Evolutionary conservation across 2,113 vertebrate species (phyloP).

Genomic region (Upupa epops): DNA sequence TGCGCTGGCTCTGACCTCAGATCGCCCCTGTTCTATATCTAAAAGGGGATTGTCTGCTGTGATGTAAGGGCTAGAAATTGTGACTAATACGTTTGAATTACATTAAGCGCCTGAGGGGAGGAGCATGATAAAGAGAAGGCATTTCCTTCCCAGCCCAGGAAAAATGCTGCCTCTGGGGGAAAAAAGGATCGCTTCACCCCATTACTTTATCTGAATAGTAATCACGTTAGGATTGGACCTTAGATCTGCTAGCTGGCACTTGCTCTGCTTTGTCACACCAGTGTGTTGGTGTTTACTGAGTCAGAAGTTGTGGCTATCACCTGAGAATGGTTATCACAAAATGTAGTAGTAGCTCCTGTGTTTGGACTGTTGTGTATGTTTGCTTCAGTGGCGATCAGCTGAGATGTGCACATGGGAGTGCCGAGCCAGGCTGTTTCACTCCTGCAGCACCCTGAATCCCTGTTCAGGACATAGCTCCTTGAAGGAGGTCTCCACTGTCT

Average conservation of each 20-base stretch:
- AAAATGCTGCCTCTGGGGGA: background rate
- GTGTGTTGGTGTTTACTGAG: background rate
- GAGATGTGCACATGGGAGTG: background rate
- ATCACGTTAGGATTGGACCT: background rate
- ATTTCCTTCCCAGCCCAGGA: background rate
- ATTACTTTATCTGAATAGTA: background rate
- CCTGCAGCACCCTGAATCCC: background rate
- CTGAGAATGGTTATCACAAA: background rate
- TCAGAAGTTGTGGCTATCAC: background rate
- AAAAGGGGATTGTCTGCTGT: background rate
- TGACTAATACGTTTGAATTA: background rate
- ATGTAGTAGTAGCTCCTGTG: background rate
- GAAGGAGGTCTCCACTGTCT: background rate
- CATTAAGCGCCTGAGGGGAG: background rate
- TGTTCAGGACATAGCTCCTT: background rate
- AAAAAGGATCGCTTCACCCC: background rate
- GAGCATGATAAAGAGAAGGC: background rate
- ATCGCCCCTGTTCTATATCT: background rate
- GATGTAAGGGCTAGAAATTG: background rate
- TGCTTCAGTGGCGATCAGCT: background rate
- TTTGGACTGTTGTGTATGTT: background rate
- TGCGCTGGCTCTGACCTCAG: background rate
- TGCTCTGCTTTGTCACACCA: background rate
- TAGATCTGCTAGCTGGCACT: background rate
- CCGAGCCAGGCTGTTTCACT: background rate